Evolutionary conservation across 2,888 invertebrate species (phyloP).

Genomic region (Stenotaenia linearis): DNA sequence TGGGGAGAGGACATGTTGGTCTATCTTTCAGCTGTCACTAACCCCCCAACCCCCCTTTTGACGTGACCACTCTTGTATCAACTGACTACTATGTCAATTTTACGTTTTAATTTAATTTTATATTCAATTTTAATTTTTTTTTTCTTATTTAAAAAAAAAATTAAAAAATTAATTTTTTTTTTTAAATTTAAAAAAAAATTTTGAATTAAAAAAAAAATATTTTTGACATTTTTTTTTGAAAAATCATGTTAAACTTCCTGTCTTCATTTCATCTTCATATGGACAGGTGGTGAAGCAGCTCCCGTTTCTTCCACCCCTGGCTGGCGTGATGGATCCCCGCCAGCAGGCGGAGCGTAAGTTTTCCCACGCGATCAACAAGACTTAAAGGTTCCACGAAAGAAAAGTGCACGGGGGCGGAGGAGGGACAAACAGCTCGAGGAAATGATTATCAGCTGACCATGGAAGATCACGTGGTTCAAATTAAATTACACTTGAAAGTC

Average conservation of each 20-base stretch:
- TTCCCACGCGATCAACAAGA: constrained; percentile 26
- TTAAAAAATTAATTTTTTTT: no score
- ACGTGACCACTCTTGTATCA: constrained; percentile 3
- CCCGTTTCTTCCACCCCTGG: constrained; percentile 22
- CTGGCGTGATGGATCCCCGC: constrained; percentile 23
- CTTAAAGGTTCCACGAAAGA: constrained; percentile 26
- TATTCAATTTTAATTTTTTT: background rate
- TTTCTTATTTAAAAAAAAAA: no score
- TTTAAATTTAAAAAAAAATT: no score
- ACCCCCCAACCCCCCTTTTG: background rate
- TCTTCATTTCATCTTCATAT: background rate
- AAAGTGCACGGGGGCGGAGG: constrained; percentile 26
- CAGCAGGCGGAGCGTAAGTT: constrained; percentile 18
- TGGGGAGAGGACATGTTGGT: constrained; percentile 15
- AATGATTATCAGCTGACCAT: constrained; percentile 26
- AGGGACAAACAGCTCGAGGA: constrained; percentile 26
- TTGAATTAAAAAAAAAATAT: background rate
- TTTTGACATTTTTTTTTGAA: background rate
- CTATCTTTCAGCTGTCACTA: constrained; percentile 17
- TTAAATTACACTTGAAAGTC: constrained; percentile 16
- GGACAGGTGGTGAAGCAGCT: constrained; percentile 26
- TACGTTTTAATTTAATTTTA: background rate
- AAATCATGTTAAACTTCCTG: background rate
- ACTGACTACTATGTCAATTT: background rate
- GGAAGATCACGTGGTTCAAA: constrained; percentile 10